phyloP scores from a whole-genome alignment of 2,113 vertebrate species.

The Psilopsiagon aurifrons region DNA sequence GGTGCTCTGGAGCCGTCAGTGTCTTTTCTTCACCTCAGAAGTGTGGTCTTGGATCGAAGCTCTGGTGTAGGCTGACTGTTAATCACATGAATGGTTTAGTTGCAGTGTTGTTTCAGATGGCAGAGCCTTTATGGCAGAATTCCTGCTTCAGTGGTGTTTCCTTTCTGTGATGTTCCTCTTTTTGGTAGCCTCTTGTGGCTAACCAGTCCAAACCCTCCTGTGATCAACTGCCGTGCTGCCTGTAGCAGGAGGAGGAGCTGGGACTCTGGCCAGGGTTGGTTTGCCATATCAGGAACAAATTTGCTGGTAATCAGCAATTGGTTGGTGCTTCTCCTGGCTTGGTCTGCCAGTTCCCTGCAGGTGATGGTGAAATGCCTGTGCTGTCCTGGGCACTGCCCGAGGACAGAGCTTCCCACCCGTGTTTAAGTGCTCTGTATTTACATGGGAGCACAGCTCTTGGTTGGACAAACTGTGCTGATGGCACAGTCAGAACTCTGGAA shows the following conservation, averaged over 20 bases:
- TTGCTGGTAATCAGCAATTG: not conserved
- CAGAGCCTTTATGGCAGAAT: not conserved
- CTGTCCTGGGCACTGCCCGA: rapidly evolving
- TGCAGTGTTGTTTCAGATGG: not conserved
- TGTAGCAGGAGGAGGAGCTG: not conserved
- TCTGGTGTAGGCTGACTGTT: not conserved
- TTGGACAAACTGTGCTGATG: rapidly evolving
- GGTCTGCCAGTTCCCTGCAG: rapidly evolving
- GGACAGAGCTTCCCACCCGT: not conserved
- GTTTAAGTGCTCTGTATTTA: not conserved
- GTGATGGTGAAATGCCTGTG: not conserved
- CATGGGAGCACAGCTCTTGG: not conserved
- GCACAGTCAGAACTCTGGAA: not conserved
- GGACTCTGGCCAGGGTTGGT: not conserved
- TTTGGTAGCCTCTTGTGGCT: not conserved
- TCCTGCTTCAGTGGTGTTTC: not conserved
- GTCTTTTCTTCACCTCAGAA: rapidly evolving
- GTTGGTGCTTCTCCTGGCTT: not conserved
- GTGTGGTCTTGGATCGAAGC: rapidly evolving
- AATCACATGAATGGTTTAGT: not conserved
- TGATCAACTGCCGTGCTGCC: not conserved
- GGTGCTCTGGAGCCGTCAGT: rapidly evolving
- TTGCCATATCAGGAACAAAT: not conserved
- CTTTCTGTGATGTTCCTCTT: not conserved
- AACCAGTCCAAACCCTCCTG: not conserved